Conservation (phyloP, 2,888 invertebrate species). For the Platycheirus rosarum region DNA sequence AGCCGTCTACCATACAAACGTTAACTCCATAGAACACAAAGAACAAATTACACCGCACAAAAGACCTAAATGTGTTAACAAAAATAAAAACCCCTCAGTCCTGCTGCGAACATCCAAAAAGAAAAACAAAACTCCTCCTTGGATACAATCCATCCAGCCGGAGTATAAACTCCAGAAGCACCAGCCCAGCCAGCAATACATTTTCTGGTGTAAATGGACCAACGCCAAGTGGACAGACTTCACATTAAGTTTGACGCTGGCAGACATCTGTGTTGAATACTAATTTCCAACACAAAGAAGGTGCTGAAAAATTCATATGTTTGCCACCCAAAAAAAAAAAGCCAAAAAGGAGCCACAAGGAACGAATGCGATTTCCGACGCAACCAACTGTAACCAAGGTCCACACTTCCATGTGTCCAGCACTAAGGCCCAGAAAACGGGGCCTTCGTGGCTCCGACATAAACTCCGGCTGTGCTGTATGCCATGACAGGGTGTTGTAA, state of each 20-base stretch:
- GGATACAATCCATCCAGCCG: slow-evolving; percentile 45
- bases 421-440: slow-evolving; percentile 7
- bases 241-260: slow-evolving; percentile 65
- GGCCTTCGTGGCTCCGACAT: slow-evolving; percentile 37
- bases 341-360: slow-evolving; percentile 26
- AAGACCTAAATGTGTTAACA: slow-evolving; percentile 67
- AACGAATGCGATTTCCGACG: slow-evolving; percentile 58
- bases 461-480: slow-evolving; percentile 35
- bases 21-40: slow-evolving; percentile 48
- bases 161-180: slow-evolving; percentile 19
- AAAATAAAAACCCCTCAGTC: slow-evolving; percentile 32
- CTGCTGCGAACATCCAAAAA: slow-evolving; percentile 48
- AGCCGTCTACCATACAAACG: slow-evolving; percentile 45
- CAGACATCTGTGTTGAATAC: slow-evolving; percentile 72
- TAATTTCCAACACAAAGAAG: slow-evolving; percentile 68
- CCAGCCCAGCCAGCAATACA: not conserved
- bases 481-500: slow-evolving; percentile 40
- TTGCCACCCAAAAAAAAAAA: slow-evolving; percentile 33
- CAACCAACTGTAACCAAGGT: slow-evolving; percentile 68
- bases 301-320: slow-evolving; percentile 73
- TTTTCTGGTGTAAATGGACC: slow-evolving; percentile 69
- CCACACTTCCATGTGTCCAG: slow-evolving; percentile 42
- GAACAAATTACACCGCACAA: slow-evolving; percentile 65
- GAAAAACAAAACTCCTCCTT: slow-evolving; percentile 41
- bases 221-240: slow-evolving; percentile 72